Percentiles rank a stretch among this genome's conserved stretches.
These are phyloP conservation scores for Climacteris rufus DNA, from an alignment of 2,113 vertebrate species.

Conservation along the genomic window DNA sequence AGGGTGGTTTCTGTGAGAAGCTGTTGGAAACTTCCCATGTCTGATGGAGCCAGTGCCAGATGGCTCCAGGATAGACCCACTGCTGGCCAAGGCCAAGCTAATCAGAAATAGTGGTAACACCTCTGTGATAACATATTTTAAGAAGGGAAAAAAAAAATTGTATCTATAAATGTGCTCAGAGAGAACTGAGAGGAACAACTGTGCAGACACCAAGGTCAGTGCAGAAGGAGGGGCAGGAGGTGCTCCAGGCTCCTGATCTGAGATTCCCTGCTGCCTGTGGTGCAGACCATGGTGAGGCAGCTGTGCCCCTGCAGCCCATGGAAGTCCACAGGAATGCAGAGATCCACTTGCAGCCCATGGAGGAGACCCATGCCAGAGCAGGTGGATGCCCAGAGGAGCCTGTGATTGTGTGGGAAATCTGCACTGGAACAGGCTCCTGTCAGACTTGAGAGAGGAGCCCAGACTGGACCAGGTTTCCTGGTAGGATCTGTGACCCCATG, in stretches of 20 bases:
- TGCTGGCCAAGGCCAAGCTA: background rate
- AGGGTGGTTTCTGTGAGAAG: background rate
- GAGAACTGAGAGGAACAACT: background rate
- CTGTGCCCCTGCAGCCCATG: background rate
- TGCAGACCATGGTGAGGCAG: background rate
- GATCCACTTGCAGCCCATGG: rapidly evolving
- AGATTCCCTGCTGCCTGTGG: background rate
- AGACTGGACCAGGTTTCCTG: background rate
- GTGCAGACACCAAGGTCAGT: background rate
- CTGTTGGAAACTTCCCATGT: background rate
- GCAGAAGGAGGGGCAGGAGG: background rate
- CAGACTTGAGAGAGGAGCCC: background rate
- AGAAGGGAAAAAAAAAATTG: background rate
- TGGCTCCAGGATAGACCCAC: background rate
- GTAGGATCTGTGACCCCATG: background rate
- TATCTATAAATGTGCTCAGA: background rate
- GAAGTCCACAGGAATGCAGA: background rate
- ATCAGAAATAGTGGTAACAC: background rate
- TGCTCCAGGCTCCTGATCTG: background rate
- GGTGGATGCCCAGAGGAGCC: background rate
- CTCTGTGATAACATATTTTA: background rate
- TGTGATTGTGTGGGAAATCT: background rate
- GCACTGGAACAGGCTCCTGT: background rate
- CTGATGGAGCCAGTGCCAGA: background rate
- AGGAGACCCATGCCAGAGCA: background rate